Conservation (phyloP, 1,140 invertebrate species). For the Latrodectus geometricus region DNA sequence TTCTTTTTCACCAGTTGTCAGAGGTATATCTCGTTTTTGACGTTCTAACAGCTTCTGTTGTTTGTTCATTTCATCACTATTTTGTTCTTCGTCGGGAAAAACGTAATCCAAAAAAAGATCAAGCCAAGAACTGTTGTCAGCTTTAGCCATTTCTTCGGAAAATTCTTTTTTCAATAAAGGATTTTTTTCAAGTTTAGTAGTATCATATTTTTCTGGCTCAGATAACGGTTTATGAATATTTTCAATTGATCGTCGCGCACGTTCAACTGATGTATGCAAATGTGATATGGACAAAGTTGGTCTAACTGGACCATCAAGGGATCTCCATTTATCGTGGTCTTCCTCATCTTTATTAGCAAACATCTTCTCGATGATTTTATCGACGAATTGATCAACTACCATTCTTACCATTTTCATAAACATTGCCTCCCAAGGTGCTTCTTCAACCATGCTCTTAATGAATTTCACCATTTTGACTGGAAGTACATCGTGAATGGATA, state of each 20-base stretch:
- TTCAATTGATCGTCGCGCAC: not conserved
- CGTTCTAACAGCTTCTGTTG: not conserved
- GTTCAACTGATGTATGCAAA: slow-evolving; percentile 3
- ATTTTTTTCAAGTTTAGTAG: not conserved
- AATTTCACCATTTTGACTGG: slow-evolving; percentile 53
- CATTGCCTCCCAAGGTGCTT: slow-evolving; percentile 52
- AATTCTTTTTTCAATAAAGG: slow-evolving; percentile 5
- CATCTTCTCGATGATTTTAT: slow-evolving; percentile 53
- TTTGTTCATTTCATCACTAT: not conserved
- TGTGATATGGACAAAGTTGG: not conserved
- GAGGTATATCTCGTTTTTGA: not conserved
- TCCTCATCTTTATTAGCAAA: slow-evolving; percentile 37
- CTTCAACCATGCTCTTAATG: slow-evolving; percentile 55
- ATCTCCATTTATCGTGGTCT: slow-evolving; percentile 17
- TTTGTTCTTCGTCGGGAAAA: slow-evolving; percentile 17
- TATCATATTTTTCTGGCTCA: not conserved
- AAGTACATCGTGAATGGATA: slow-evolving; percentile 32
- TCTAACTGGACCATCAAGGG: not conserved
- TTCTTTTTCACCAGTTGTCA: not conserved
- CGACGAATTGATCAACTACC: slow-evolving; percentile 54
- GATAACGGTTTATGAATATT: not conserved
- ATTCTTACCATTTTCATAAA: slow-evolving; percentile 56
- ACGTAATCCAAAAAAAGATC: slow-evolving; percentile 39
- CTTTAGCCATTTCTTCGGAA: not conserved
- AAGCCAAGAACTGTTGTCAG: slow-evolving; percentile 26